phyloP scores from a whole-genome alignment of 2,113 vertebrate genomes.

The Columbina picui region DNA sequence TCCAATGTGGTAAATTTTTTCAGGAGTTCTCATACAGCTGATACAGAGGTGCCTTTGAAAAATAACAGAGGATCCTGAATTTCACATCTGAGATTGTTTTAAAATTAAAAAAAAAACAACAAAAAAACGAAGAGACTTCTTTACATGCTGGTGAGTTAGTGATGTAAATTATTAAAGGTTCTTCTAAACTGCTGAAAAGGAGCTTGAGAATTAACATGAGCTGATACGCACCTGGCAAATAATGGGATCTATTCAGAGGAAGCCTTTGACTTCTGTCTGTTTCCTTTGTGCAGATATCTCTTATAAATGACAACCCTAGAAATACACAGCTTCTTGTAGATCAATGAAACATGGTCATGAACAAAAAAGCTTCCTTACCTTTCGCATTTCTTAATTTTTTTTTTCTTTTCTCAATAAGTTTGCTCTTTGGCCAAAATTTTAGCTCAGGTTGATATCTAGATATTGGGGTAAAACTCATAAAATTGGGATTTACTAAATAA shows the following conservation, averaged over 20 bases:
- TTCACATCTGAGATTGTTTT: not conserved
- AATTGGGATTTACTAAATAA: conserved; percentile 36
- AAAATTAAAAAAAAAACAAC: not conserved
- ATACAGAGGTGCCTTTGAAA: not conserved
- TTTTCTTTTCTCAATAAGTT: not conserved
- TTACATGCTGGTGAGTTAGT: not conserved
- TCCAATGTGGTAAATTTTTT: not conserved
- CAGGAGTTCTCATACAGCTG: not conserved
- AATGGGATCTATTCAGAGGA: not conserved
- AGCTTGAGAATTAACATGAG: not conserved
- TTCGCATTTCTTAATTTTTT: not conserved
- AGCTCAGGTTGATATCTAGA: not conserved
- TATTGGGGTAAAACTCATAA: not conserved
- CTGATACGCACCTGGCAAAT: not conserved
- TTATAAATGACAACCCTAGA: not conserved
- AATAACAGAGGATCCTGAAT: not conserved
- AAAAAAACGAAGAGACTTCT: not conserved
- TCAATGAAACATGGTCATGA: not conserved
- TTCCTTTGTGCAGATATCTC: not conserved
- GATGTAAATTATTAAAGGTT: not conserved
- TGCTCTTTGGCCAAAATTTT: not conserved
- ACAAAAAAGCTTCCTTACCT: not conserved
- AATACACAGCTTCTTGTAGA: not conserved
- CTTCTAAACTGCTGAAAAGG: not conserved
- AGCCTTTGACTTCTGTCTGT: not conserved